phyloP scores from a whole-genome alignment of 1,140 invertebrate genomes.

The Uloborus diversus region DNA sequence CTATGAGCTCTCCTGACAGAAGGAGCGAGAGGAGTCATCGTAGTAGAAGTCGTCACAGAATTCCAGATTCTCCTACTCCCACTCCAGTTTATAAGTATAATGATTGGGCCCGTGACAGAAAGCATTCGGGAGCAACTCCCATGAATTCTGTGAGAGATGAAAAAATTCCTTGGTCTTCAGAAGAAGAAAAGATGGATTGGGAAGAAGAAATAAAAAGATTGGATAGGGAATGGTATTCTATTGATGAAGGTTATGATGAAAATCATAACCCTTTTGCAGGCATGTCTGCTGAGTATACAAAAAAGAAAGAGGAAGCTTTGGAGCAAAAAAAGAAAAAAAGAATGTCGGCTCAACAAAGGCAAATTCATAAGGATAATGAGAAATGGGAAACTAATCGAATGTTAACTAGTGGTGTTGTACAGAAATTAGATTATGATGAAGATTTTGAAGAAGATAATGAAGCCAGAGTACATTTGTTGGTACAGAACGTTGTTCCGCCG shows the following conservation, averaged over 20 bases:
- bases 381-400: constrained; percentile 99
- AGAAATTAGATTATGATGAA: constrained; percentile 87
- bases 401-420: constrained; percentile 94
- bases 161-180: constrained; percentile 28
- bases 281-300: constrained; percentile 88
- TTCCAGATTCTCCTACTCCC: constrained; percentile 72
- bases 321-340: constrained; percentile 89
- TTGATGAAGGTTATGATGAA: constrained; percentile 94
- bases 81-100: constrained; percentile 90
- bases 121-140: constrained; percentile 70
- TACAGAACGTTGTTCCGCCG: constrained; percentile 98
- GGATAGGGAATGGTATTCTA: constrained; percentile 96
- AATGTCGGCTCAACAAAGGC: constrained; percentile 91
- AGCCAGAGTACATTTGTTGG: constrained; percentile 91
- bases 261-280: constrained; percentile 91
- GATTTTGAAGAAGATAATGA: constrained; percentile 92
- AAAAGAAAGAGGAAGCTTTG: constrained; percentile 89
- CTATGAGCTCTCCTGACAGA: constrained; percentile 65
- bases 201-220: constrained; percentile 86
- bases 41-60: constrained; percentile 29
- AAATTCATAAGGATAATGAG: constrained; percentile 97
- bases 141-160: constrained; percentile 50
- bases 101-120: constrained; percentile 74
- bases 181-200: constrained; percentile 44
- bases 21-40: constrained; percentile 57